A percentile compares a stretch with the other conserved stretches of the same genome.
Evolutionary conservation across 2,113 vertebrate species (phyloP).

Genomic region (Poicephalus meyeri): DNA sequence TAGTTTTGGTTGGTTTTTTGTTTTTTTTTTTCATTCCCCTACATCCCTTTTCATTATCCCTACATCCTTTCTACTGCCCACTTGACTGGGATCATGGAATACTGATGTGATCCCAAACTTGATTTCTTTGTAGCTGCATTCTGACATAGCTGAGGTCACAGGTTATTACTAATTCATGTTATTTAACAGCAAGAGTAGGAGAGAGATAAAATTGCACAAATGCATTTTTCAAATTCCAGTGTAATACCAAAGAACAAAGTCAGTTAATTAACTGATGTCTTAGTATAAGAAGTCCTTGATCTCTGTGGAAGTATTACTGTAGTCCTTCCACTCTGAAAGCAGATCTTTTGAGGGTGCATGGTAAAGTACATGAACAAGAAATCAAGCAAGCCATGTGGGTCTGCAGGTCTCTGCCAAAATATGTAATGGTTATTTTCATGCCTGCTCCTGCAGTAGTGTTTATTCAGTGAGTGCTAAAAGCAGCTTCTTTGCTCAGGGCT

Average conservation of each 20-base stretch:
- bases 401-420: neutral
- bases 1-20: neutral
- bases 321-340: neutral
- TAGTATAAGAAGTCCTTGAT: neutral
- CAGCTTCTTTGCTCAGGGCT: neutral
- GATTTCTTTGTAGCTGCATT: neutral
- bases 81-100: neutral
- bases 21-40: rapidly evolving
- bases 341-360: neutral
- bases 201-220: neutral
- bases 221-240: neutral
- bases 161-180: neutral
- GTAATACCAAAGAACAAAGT: neutral
- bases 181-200: neutral
- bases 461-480: neutral
- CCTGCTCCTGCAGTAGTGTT: neutral
- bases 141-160: neutral
- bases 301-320: neutral
- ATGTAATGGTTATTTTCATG: neutral
- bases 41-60: neutral
- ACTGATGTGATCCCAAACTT: neutral
- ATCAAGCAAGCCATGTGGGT: neutral
- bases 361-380: neutral
- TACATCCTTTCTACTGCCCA: neutral
- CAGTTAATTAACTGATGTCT: neutral